A percentile compares a stretch with the other conserved stretches of the same genome.
These are phyloP conservation scores for Tetrao urogallus DNA, from an alignment of 2,113 vertebrate species.

Conservation along the genomic window DNA sequence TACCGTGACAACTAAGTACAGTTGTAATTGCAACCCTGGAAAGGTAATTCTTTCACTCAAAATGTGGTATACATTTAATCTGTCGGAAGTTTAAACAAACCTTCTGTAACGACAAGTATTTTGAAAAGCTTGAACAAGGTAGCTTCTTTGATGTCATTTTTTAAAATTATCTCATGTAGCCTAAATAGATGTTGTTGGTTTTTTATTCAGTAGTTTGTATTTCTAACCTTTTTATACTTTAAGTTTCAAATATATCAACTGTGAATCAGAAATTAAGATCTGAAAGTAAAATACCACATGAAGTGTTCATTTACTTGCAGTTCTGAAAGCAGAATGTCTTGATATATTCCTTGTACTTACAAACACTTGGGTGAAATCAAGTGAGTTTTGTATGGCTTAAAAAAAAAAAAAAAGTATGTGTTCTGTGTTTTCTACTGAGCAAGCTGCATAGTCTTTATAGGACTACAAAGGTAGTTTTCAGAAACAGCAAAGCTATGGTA, in stretches of 20 bases:
- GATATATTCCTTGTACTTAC: neutral
- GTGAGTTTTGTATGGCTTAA: neutral
- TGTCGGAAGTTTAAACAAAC: slow-evolving; percentile 84
- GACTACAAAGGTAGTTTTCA: neutral
- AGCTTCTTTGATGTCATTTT: slow-evolving; percentile 65
- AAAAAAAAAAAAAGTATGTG: neutral
- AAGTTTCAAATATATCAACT: slow-evolving; percentile 24
- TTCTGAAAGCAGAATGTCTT: slow-evolving; percentile 8
- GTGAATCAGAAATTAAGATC: slow-evolving; percentile 37
- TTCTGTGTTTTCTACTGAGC: neutral
- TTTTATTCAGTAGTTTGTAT: slow-evolving; percentile 38
- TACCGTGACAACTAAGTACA: slow-evolving; percentile 81
- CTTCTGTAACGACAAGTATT: slow-evolving; percentile 79
- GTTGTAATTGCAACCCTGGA: slow-evolving; percentile 80
- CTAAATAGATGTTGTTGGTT: slow-evolving; percentile 20
- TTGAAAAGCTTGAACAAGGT: slow-evolving; percentile 77
- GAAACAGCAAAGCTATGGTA: neutral
- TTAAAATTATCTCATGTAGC: slow-evolving; percentile 27
- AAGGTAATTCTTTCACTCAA: slow-evolving; percentile 81
- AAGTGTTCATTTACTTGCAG: neutral
- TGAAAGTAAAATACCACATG: neutral
- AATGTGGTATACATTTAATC: slow-evolving; percentile 78
- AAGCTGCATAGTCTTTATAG: neutral
- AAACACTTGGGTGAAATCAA: neutral
- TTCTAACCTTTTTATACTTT: slow-evolving; percentile 56